Percentiles rank a stretch among this genome's conserved stretches.
Conservation (phyloP, 2,113 vertebrate genomes). For the Pholis gunnellus region DNA sequence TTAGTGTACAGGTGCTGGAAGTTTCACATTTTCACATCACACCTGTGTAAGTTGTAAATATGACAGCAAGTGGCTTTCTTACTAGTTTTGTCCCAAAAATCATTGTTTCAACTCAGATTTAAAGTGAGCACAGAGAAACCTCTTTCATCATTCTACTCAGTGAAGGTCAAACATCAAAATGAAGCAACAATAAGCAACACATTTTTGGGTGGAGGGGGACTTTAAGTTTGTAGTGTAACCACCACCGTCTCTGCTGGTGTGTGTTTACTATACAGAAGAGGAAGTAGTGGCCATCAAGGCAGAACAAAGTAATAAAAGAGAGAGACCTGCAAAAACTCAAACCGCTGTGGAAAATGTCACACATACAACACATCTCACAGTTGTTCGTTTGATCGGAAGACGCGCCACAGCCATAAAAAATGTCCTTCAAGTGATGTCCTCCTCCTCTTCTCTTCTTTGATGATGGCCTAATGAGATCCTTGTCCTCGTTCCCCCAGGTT, state of each 20-base stretch:
- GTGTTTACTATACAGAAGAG: conserved; percentile 41
- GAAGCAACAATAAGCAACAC: background rate
- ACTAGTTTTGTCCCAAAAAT: background rate
- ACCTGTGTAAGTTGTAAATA: background rate
- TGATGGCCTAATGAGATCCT: background rate
- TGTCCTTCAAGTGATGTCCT: background rate
- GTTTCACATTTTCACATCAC: background rate
- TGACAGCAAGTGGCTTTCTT: no score
- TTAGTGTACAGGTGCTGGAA: background rate
- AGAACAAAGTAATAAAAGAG: conserved; percentile 5
- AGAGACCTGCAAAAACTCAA: background rate
- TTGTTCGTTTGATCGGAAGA: conserved; percentile 1
- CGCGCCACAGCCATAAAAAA: background rate
- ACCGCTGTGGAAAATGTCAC: conserved; percentile 16
- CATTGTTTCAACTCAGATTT: background rate
- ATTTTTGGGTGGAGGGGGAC: background rate
- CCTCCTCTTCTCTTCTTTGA: background rate
- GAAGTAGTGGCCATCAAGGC: conserved; percentile 9
- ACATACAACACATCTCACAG: background rate
- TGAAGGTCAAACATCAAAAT: conserved; percentile 28
- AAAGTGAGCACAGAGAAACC: background rate
- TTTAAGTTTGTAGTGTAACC: conserved; percentile 38
- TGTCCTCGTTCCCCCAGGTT: background rate
- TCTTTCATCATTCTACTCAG: background rate
- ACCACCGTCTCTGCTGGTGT: conserved; percentile 12